These are phyloP conservation scores for Vulpes lagopus DNA, from an alignment of 2,113 vertebrate species.

Conservation along the genomic window DNA sequence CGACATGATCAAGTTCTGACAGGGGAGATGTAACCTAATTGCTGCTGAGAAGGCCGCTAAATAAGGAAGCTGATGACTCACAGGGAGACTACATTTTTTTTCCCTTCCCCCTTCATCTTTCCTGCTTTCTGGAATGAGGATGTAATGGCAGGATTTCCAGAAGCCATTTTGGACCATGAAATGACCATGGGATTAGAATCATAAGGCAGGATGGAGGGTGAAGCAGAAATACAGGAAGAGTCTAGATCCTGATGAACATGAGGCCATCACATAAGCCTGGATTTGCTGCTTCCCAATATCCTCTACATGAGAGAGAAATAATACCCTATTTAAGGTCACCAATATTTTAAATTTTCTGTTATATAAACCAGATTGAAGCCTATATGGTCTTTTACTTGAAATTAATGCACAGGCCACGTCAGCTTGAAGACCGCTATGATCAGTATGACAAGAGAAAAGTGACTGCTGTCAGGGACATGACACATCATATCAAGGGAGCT, in stretches of 20 bases:
- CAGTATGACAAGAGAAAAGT: conserved; percentile 78
- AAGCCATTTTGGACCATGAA: background rate
- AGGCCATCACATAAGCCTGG: background rate
- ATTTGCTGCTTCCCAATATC: background rate
- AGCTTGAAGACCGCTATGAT: conserved; percentile 74
- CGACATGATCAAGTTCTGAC: background rate
- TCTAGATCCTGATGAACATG: background rate
- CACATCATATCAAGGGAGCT: conserved; percentile 87
- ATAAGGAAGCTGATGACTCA: background rate
- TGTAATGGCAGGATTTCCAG: background rate
- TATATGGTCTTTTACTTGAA: background rate
- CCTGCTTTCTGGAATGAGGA: background rate
- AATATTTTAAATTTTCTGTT: conserved; percentile 1
- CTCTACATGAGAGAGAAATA: background rate
- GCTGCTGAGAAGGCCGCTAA: background rate
- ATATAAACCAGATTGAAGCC: background rate
- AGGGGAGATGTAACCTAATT: background rate
- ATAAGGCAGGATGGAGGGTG: background rate
- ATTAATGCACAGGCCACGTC: conserved; percentile 67
- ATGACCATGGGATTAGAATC: background rate
- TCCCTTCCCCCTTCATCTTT: background rate
- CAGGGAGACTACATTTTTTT: background rate
- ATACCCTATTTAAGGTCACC: background rate
- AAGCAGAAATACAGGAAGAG: background rate
- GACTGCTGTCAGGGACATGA: conserved; percentile 84